These are phyloP conservation scores for Pardosa pseudoannulata DNA, from an alignment of 2,888 invertebrate genomes.

Conservation along the genomic window DNA sequence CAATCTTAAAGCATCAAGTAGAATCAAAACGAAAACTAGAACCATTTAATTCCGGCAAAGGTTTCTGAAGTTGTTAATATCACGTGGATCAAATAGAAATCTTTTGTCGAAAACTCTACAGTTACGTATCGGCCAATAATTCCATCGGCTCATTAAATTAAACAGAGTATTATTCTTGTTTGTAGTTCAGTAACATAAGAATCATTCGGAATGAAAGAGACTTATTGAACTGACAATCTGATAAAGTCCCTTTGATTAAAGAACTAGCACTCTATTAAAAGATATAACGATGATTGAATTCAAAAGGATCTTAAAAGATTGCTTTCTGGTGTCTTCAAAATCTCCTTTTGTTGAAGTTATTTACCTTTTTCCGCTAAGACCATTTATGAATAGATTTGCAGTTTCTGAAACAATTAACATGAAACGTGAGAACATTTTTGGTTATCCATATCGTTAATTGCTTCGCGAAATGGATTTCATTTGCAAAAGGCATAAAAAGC, in stretches of 20 bases:
- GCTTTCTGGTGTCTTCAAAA: no score
- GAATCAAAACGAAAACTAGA: not conserved
- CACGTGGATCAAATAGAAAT: not conserved
- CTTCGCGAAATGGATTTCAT: no score
- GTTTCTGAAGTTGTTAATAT: not conserved
- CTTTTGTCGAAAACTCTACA: not conserved
- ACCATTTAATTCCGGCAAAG: not conserved
- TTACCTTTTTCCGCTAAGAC: no score
- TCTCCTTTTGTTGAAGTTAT: no score
- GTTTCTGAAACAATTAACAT: no score
- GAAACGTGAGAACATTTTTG: no score
- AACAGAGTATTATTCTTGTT: not conserved
- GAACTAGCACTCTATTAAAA: not conserved
- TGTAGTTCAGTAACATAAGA: not conserved
- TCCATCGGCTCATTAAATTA: not conserved
- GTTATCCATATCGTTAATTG: no score
- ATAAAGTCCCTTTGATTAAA: conserved; percentile 1
- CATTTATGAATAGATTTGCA: no score
- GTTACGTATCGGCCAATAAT: not conserved
- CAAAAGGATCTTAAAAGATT: no score
- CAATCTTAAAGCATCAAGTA: not conserved
- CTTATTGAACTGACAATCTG: not conserved
- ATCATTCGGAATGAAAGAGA: not conserved
- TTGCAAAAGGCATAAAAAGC: no score
- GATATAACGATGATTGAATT: no score